These are phyloP conservation scores for Etheostoma nigrum DNA, from an alignment of 2,797 vertebrate species.

Conservation along the genomic window DNA sequence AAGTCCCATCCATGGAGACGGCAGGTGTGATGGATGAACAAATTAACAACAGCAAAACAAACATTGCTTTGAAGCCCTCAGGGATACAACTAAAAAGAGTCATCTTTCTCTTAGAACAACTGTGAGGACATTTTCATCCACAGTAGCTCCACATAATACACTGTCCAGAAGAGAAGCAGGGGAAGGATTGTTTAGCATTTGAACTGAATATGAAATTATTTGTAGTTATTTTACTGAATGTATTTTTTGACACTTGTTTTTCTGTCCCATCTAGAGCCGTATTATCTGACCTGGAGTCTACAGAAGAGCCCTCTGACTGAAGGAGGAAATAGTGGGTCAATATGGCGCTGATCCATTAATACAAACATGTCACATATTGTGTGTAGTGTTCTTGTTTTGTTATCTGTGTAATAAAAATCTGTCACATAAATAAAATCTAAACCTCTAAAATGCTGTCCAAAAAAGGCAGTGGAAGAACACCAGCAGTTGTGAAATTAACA, in stretches of 20 bases:
- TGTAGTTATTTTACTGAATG: not conserved
- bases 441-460: not conserved
- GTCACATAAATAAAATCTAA: not conserved
- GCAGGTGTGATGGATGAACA: not conserved
- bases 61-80: not conserved
- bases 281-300: constrained; percentile 69
- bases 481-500: no score
- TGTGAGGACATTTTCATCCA: no score
- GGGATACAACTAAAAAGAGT: not conserved
- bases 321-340: not conserved
- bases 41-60: not conserved
- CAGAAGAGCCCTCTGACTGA: constrained; percentile 61
- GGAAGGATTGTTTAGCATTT: not conserved
- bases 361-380: not conserved
- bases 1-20: not conserved
- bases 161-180: not conserved
- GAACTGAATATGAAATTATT: not conserved
- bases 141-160: no score
- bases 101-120: no score
- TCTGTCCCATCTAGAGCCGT: constrained; percentile 56
- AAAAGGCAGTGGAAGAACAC: no score
- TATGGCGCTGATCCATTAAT: not conserved
- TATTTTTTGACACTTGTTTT: not conserved
- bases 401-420: constrained; percentile 54
- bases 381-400: constrained; percentile 1